Percentiles rank a stretch among this genome's conserved stretches.
Evolutionary conservation across 2,888 invertebrate species (phyloP).

Genomic region (Nezara viridula): DNA sequence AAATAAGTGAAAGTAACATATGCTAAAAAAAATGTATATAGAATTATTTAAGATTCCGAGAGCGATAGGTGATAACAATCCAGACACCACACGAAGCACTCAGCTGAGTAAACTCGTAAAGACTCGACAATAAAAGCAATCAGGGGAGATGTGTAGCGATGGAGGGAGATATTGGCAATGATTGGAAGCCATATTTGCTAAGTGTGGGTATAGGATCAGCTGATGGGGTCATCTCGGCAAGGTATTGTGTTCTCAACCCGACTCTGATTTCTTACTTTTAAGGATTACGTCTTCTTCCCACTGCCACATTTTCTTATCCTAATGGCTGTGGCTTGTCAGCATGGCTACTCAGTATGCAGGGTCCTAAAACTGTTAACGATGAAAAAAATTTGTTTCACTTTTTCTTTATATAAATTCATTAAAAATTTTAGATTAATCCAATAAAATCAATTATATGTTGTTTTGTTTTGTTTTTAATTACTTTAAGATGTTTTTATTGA

Average conservation of each 20-base stretch:
- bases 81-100: not conserved
- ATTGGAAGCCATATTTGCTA: conserved; percentile 12
- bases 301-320: not conserved
- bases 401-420: too few species aligned
- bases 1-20: too few species aligned
- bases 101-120: not conserved
- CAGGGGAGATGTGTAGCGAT: not conserved
- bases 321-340: not conserved
- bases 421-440: too few species aligned
- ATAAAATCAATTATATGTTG: too few species aligned
- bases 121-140: not conserved
- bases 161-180: not conserved
- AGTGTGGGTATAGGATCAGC: not conserved
- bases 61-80: not conserved
- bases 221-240: not conserved
- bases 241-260: not conserved
- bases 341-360: too few species aligned
- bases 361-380: not conserved
- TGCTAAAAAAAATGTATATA: too few species aligned
- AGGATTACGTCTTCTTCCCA: not conserved
- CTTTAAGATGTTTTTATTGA: too few species aligned
- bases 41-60: not conserved
- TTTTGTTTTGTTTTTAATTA: too few species aligned
- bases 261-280: not conserved
- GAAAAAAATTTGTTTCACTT: too few species aligned